Base-by-base conservation (phyloP, 2,113 vertebrate species). In the Apeltes quadracus region DNA sequence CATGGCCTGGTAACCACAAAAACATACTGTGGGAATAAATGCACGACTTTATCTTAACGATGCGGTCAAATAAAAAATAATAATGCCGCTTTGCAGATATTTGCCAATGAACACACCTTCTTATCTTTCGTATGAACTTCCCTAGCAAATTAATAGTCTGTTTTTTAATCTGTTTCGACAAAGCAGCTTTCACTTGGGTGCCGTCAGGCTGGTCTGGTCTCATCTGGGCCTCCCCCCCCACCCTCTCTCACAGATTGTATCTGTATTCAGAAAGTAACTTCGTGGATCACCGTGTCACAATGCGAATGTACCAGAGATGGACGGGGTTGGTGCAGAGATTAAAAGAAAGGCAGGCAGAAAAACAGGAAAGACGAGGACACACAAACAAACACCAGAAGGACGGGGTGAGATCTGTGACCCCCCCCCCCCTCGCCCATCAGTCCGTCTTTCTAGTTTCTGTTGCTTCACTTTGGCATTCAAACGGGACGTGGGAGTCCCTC, bases 321-420 rank as follows among this genome's bases (percentile, higher is more conserved):
- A 70, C 72, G 50, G 75, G 48, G 39, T 20, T 56, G 38, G 62
- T 55, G 48, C 72, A 71, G 5, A 5, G 65, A 77, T 88, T 73
- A 79, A 72, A 87, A 57, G 16, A 65, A 61, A n/a, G n/a, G n/a
- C n/a, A n/a, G 43, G n/a, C 20, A 48, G 69, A 71, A 65, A 76
- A 87, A 75, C 73, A 66, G 68, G 38, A 79, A 65, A 54, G 61
- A 51, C 13, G 9, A 55, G 34, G 63, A 73, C 63, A 12, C 23
- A 61, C 56, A 81, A 75, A 82, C 75, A 88, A 73, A 74, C 70
- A 63, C 79, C 55, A 76, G 76, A 77, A 63, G 32, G 61, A 86
- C 27, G 34, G 34, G 50, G 53, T 58, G 50, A 65, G 53, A 65
- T 79, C 58, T 72, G 72, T 68, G 46, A 70, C 76, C 68, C 51